Percentiles rank a stretch among this genome's conserved stretches.
phyloP scores from a whole-genome alignment of 2,888 invertebrate species.

The Aphrophora alni region DNA sequence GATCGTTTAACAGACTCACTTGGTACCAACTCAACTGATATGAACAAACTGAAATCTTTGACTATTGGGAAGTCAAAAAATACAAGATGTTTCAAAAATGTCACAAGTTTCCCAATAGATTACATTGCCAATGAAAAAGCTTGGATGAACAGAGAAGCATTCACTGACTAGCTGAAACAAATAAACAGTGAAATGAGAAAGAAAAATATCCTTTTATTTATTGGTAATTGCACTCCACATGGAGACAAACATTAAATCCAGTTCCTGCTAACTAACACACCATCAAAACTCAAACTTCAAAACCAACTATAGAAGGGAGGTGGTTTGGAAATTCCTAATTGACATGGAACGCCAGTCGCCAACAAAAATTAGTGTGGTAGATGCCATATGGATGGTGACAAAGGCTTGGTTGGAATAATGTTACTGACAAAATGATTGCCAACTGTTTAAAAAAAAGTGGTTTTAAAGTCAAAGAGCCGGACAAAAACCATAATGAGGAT shows the following conservation, averaged over 20 bases:
- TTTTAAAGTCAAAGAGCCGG: too few species aligned
- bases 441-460: too few species aligned
- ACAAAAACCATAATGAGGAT: too few species aligned
- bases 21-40: too few species aligned
- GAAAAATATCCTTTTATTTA: too few species aligned
- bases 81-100: too few species aligned
- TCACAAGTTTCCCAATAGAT: too few species aligned
- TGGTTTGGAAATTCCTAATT: not conserved
- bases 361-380: slow-evolving; percentile 9
- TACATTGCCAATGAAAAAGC: slow-evolving; percentile 53
- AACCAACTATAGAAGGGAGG: not conserved
- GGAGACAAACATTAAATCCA: not conserved
- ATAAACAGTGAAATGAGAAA: too few species aligned
- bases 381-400: slow-evolving; percentile 33
- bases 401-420: slow-evolving; percentile 41
- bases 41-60: too few species aligned
- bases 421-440: slow-evolving; percentile 41
- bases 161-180: too few species aligned
- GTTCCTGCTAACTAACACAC: slow-evolving; percentile 37
- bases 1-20: not conserved
- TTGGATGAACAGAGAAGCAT: slow-evolving; percentile 55
- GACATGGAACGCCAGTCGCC: not conserved
- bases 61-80: slow-evolving; percentile 50
- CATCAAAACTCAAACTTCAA: slow-evolving; percentile 37
- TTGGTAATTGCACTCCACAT: slow-evolving; percentile 34